phyloP scores from a whole-genome alignment of 2,113 vertebrate species.

The Stercorarius parasiticus region DNA sequence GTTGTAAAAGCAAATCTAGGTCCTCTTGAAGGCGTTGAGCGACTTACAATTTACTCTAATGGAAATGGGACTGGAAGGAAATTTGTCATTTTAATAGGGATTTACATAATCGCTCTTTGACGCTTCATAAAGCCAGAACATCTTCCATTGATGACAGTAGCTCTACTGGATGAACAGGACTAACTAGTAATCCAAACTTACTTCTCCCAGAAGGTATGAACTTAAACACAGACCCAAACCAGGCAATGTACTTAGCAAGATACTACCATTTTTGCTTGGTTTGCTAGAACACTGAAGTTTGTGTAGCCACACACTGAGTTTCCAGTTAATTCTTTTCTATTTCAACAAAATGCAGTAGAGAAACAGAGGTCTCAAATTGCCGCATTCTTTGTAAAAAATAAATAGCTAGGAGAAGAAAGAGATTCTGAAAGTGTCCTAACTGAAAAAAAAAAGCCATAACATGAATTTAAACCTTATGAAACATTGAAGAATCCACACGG shows the following conservation, averaged over 20 bases:
- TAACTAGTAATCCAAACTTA: background rate
- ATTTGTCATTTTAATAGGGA: background rate
- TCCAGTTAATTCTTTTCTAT: background rate
- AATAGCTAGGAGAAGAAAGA: conserved; percentile 11
- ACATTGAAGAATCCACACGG: conserved; percentile 28
- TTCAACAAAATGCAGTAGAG: background rate
- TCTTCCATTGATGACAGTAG: background rate
- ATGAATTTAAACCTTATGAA: conserved; percentile 33
- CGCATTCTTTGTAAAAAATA: background rate
- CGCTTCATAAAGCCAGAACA: conserved; percentile 6
- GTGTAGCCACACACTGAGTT: background rate
- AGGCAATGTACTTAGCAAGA: background rate
- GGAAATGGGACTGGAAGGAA: background rate
- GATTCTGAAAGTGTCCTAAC: background rate
- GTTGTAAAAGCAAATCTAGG: background rate
- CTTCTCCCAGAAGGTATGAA: background rate
- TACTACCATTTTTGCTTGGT: background rate
- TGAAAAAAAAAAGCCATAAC: background rate
- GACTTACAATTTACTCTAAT: background rate
- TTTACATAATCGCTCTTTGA: background rate
- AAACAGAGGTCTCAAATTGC: background rate
- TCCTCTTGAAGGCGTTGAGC: background rate
- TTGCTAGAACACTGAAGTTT: background rate
- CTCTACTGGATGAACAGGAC: background rate
- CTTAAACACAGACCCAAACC: background rate